phyloP scores from a whole-genome alignment of 2,113 vertebrate species.

The Nibea coibor region DNA sequence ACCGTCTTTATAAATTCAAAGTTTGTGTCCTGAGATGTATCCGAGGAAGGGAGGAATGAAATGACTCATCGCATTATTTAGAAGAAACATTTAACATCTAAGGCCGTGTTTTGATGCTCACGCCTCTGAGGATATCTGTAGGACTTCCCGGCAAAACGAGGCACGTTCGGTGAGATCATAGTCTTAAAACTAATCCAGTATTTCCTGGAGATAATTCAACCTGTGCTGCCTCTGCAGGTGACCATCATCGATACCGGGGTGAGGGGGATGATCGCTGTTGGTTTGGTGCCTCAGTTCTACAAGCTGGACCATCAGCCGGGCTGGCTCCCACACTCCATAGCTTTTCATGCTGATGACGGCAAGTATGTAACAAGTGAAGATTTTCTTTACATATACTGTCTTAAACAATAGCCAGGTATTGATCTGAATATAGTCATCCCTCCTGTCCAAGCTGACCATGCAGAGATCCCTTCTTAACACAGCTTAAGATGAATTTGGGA shows the following conservation, averaged over 20 bases:
- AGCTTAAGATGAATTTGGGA: neutral
- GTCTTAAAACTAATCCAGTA: neutral
- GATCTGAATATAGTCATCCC: too few species aligned
- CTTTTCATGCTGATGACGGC: slow-evolving; percentile 95
- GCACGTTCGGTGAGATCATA: neutral
- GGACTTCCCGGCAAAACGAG: neutral
- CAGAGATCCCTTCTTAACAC: neutral
- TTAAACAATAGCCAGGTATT: too few species aligned
- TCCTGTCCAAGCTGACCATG: too few species aligned
- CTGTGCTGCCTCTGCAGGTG: slow-evolving; percentile 82
- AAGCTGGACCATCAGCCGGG: slow-evolving; percentile 94
- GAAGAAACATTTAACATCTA: neutral
- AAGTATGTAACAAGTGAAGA: slow-evolving; percentile 85
- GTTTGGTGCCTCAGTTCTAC: slow-evolving; percentile 93
- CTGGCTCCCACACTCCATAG: slow-evolving; percentile 85
- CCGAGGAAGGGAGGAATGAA: neutral
- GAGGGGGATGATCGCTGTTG: slow-evolving; percentile 93
- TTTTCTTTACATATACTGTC: neutral
- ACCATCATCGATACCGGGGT: slow-evolving; percentile 94
- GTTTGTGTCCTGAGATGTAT: neutral
- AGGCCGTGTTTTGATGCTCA: neutral
- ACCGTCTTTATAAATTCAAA: neutral
- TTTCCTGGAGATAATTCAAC: neutral
- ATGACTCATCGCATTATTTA: neutral
- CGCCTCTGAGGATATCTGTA: neutral